phyloP scores from a whole-genome alignment of 2,797 vertebrate species.

The Coendou prehensilis region DNA sequence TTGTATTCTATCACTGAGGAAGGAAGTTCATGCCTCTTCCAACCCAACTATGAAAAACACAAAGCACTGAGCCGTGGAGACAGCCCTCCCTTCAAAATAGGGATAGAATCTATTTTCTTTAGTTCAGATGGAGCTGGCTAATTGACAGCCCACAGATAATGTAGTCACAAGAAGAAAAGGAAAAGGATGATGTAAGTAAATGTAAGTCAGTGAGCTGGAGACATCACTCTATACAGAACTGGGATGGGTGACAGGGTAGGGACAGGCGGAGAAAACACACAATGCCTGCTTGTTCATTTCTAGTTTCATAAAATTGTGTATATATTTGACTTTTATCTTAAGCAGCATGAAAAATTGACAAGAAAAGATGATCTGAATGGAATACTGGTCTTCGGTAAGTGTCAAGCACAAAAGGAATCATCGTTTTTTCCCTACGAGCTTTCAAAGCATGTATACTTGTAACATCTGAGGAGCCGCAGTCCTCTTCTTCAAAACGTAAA shows the following conservation, averaged over 20 bases:
- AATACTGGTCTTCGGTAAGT: slow-evolving; percentile 42
- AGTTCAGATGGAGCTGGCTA: slow-evolving; percentile 35
- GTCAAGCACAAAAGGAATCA: slow-evolving; percentile 65
- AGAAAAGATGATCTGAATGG: slow-evolving; percentile 56
- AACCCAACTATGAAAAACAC: slow-evolving; percentile 47
- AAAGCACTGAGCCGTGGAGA: background rate
- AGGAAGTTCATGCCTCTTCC: slow-evolving; percentile 10
- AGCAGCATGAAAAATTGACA: slow-evolving; percentile 60
- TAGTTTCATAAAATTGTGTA: slow-evolving; percentile 57
- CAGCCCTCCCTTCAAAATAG: slow-evolving; percentile 22
- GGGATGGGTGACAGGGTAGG: background rate
- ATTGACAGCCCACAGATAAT: slow-evolving; percentile 5
- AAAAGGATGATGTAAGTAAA: slow-evolving; percentile 59
- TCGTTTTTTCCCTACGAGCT: slow-evolving; percentile 10
- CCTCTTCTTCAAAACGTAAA: slow-evolving; percentile 73
- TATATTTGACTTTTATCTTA: slow-evolving; percentile 51
- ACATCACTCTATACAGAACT: background rate
- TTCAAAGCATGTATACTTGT: slow-evolving; percentile 58
- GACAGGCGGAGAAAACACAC: background rate
- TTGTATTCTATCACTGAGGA: slow-evolving; percentile 59
- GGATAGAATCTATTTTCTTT: slow-evolving; percentile 51
- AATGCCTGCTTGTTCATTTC: background rate
- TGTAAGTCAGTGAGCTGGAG: slow-evolving; percentile 38
- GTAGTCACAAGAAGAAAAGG: slow-evolving; percentile 22
- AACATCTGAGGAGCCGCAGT: slow-evolving; percentile 66